A percentile compares a stretch with the other conserved stretches of the same genome.
These are phyloP conservation scores for Circaetus cinerascens DNA, from an alignment of 2,113 vertebrate species.

Conservation along the genomic window DNA sequence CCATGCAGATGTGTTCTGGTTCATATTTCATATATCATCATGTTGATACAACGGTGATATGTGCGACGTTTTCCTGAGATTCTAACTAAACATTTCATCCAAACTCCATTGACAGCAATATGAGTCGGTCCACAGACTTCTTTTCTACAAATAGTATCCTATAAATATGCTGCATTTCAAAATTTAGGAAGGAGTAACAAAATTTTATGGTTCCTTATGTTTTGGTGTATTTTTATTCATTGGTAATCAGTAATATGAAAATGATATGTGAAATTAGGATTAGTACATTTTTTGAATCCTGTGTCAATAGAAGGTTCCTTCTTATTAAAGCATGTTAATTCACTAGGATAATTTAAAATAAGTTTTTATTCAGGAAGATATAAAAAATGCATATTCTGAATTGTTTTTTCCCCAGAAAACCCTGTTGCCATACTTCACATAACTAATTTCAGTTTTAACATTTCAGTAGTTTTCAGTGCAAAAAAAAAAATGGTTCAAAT, in stretches of 20 bases:
- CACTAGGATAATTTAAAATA: background rate
- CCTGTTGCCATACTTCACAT: background rate
- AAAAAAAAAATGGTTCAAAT: background rate
- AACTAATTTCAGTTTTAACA: background rate
- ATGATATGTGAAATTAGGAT: background rate
- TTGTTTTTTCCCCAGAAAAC: background rate
- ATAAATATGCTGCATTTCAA: constrained; percentile 45
- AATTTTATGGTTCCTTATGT: background rate
- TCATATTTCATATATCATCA: constrained; percentile 68
- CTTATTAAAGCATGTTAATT: background rate
- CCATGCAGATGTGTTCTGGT: constrained; percentile 54
- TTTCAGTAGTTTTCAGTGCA: background rate
- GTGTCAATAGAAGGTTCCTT: background rate
- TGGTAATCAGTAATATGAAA: background rate
- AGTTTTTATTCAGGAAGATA: background rate
- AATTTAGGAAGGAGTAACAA: constrained; percentile 44
- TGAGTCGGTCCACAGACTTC: background rate
- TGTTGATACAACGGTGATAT: constrained; percentile 66
- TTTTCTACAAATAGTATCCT: constrained; percentile 44
- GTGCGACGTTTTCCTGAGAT: constrained; percentile 64
- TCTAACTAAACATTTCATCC: constrained; percentile 25
- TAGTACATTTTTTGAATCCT: background rate
- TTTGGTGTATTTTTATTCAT: background rate
- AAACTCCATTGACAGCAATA: background rate
- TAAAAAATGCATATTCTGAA: background rate